Base-by-base conservation (phyloP, 23 tunicate species). In the Ascidia mentula region DNA sequence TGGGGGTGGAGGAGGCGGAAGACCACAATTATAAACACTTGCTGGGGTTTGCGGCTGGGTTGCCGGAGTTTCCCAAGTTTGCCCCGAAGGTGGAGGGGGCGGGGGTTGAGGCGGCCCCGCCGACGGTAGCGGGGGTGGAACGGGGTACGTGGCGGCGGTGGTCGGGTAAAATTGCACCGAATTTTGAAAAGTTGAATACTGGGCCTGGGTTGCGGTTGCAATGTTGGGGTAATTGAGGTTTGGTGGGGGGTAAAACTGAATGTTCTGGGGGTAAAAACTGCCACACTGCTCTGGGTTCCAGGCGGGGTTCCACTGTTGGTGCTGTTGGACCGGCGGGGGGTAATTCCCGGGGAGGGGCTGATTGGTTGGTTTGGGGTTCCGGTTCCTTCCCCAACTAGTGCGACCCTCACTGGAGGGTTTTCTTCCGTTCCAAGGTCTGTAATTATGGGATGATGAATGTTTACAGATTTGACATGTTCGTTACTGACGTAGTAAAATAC, bases 1-100 rank as follows among this genome's bases (percentile, higher is more conserved):
- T 13, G 85, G 85, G 13, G 83, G 83, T 5, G 85, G 85, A 6
- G 85, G 69, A n/a, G 78, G 82, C n/a, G 39, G 73, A 31, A 40
- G 13, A n/a, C 12, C 72, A 24, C 17, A 22, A 28, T 22, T 40
- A 30, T 40, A 35, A 9, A 32, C 6, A 22, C 22, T 78, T 17
- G 7, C 40, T 72, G 78, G 39, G 7, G 45, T 28, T 38, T 59
- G 40, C 24, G 70, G 30, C 69, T n/a, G n/a, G 18, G 77, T 20
- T 17, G 28, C 13, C 6, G 75, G 20, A 26, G 75, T 22, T 40
- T 26, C 72, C 33, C 33, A 31, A 69, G 32, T 69, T 20, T 31
- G 32, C n/a, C 37, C 18, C 75, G 75, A 36, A 71, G 85, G 70
- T 13, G 74, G 38, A 4, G 78, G 85, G 13, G 85, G 85, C 17